Evolutionary conservation across 2,113 vertebrate genomes (phyloP).

Genomic region (Variabilichromis moorii): DNA sequence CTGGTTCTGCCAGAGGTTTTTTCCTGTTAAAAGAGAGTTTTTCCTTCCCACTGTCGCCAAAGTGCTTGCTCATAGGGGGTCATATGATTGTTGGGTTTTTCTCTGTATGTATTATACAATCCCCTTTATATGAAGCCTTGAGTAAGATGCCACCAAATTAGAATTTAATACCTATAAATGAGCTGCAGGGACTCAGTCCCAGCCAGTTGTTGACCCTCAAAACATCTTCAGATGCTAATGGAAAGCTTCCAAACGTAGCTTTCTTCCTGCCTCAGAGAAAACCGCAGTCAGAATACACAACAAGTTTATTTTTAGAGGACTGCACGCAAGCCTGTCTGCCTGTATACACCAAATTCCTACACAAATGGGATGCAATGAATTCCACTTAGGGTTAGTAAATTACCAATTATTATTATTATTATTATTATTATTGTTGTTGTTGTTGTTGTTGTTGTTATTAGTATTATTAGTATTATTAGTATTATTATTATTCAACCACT

Average conservation of each 20-base stretch:
- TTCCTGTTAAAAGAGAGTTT: background rate
- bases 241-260: background rate
- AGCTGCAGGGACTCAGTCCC: background rate
- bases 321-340: background rate
- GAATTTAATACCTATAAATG: background rate
- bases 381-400: background rate
- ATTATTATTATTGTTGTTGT: accelerated
- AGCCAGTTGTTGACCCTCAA: background rate
- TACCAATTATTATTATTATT: background rate
- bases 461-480: background rate
- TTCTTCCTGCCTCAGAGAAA: background rate
- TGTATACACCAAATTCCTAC: background rate
- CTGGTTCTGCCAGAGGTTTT: background rate
- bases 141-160: background rate
- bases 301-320: background rate
- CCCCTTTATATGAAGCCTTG: background rate
- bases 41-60: background rate
- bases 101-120: background rate
- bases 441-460: background rate
- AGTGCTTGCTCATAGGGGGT: background rate
- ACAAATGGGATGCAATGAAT: background rate
- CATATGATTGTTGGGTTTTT: background rate
- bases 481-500: background rate
- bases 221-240: background rate
- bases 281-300: background rate